Evolutionary conservation across 2,113 vertebrate genomes (phyloP), one percentile per base, ranked within the genome.

Genomic region (Hippocampus zosterae): DNA sequence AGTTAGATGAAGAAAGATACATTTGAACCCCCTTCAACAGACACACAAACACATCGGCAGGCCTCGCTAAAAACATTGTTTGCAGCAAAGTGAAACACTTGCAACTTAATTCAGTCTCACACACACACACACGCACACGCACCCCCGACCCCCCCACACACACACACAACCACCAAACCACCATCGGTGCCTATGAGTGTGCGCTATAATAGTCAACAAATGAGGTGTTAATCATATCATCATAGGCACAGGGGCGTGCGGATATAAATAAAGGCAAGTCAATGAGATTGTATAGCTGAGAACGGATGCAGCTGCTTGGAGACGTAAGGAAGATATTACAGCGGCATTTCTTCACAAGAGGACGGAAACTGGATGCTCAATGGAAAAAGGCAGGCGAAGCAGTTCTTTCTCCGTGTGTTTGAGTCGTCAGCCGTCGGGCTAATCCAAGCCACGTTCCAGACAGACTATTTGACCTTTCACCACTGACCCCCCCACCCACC

Each of bases 401-500:
- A 9, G 48, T 23, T 40, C 56, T 42, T 25, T 44, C 56, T 16
- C 25, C 15, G 40, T 21, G 65, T 23, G 41, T 78, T 65, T 61
- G 60, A 65, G 65, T 62, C 42, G 16, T 59, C 59, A 7, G 27
- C 56, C n/a, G 11, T 67, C 46, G 11, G 53, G 21, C 59, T 42
- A 71, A 65, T 42, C 74, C 68, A 56, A 42, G 72, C 69, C 37
- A 68, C 64, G 60, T 70, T 68, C 78, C 87, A 85, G 87, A 86
- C 84, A 70, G 83, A 82, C 83, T 65, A 52, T 80, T 69, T 81
- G 72, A 88, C 86, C 85, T 83, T 78, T 84, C 73, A 86, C 85
- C 63, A 5, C 13, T 81, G 82, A 81, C 83, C 82, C 83, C 82
- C 68, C 77, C 80, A 68, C 77, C 80, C 83, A 40, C 16, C 29